Evolutionary conservation across 2,888 invertebrate genomes (phyloP).

Genomic region (Anodontia alba): DNA sequence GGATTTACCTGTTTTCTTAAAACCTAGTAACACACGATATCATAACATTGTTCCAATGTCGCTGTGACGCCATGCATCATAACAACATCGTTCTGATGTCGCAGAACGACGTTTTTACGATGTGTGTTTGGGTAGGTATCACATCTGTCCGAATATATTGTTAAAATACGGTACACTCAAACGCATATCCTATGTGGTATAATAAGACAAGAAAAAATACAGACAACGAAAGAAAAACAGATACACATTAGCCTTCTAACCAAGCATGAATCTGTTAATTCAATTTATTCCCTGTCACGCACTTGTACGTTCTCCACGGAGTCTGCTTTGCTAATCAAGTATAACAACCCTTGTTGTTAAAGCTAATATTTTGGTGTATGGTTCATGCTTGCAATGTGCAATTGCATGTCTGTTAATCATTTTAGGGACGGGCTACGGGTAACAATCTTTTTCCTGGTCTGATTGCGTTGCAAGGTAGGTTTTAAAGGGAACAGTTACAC

Average conservation of each 20-base stretch:
- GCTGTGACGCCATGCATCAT: no score
- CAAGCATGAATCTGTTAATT: constrained; percentile 10
- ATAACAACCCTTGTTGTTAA: neutral
- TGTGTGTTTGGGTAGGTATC: no score
- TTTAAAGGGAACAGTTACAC: no score
- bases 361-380: constrained; percentile 5
- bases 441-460: no score
- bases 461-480: no score
- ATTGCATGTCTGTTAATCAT: constrained; percentile 2
- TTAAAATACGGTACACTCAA: no score
- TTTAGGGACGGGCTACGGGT: neutral
- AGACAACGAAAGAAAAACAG: neutral
- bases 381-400: neutral
- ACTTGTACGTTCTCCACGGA: neutral
- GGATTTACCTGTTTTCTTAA: no score
- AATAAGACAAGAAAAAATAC: neutral
- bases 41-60: no score
- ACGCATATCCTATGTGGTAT: neutral
- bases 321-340: constrained; percentile 1
- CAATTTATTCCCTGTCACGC: neutral
- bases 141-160: no score
- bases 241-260: neutral
- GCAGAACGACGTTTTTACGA: no score
- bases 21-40: no score
- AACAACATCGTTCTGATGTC: no score